Percentiles rank a stretch among this genome's conserved stretches.
Evolutionary conservation across 2,797 vertebrate genomes (phyloP).

Genomic region (Leucoraja ocellata): DNA sequence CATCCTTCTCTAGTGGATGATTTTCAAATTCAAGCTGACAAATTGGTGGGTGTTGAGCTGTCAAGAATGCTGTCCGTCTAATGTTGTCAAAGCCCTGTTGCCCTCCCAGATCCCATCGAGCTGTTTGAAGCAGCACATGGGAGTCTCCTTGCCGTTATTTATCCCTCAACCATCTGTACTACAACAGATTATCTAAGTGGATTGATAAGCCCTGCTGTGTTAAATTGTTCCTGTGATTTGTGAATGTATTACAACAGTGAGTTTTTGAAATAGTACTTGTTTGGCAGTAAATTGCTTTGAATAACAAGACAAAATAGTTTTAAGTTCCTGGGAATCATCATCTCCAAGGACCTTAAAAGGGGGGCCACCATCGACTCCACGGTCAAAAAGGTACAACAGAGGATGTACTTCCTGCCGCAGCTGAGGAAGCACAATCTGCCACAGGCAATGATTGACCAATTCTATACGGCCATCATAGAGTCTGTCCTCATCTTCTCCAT

Average conservation of each 20-base stretch:
- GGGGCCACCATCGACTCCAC: too few relatives aligned
- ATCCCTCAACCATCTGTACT: neutral
- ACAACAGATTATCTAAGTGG: neutral
- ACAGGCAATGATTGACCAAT: too few relatives aligned
- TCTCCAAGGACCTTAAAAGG: too few relatives aligned
- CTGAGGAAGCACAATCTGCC: too few relatives aligned
- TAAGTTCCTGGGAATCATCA: too few relatives aligned
- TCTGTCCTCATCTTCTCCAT: too few relatives aligned
- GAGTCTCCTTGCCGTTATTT: neutral
- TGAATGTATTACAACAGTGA: neutral
- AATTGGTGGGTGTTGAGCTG: neutral
- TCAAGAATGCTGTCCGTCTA: neutral
- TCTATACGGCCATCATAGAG: too few relatives aligned
- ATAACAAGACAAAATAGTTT: too few relatives aligned
- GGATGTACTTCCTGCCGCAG: too few relatives aligned
- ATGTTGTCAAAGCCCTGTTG: neutral
- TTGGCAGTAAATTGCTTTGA: neutral
- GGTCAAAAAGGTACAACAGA: too few relatives aligned
- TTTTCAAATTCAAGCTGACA: neutral
- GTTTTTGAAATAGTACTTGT: neutral
- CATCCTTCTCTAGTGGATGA: neutral
- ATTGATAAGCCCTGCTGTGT: neutral
- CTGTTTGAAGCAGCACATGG: neutral
- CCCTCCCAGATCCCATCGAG: neutral
- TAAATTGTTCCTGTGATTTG: neutral